Percentiles rank a stretch among this genome's conserved stretches.
Evolutionary conservation across 1,140 invertebrate species (phyloP).

Genomic region (Lasioglossum albipes): DNA sequence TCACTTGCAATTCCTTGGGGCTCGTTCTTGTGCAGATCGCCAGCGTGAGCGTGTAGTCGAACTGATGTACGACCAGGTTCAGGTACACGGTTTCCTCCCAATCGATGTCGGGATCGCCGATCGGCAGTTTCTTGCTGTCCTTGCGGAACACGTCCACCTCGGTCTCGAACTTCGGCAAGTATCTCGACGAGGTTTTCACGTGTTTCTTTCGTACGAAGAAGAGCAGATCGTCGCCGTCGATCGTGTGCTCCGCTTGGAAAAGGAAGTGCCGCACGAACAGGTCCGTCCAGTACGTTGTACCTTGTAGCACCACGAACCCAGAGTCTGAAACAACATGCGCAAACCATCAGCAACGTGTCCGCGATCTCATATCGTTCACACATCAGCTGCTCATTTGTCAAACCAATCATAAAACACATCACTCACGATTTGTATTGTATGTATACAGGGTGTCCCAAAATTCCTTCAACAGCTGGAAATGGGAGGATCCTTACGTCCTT

Average conservation of each 20-base stretch:
- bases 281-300: slow-evolving; percentile 97
- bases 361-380: too few relatives aligned
- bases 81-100: slow-evolving; percentile 99
- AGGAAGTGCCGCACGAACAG: slow-evolving; percentile 96
- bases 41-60: slow-evolving; percentile 97
- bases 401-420: too few relatives aligned
- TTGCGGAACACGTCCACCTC: slow-evolving; percentile 97
- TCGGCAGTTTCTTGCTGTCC: slow-evolving; percentile 97
- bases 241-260: slow-evolving; percentile 90
- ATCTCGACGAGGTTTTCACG: slow-evolving; percentile 90
- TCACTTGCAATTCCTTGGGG: slow-evolving; percentile 95
- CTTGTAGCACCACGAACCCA: slow-evolving; percentile 93
- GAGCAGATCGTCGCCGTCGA: slow-evolving; percentile 95
- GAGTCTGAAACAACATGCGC: slow-evolving; percentile 83
- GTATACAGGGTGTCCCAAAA: too few relatives aligned
- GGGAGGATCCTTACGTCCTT: too few relatives aligned
- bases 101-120: slow-evolving; percentile 96
- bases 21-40: slow-evolving; percentile 98
- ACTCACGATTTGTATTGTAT: too few relatives aligned
- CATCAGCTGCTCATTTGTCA: too few relatives aligned
- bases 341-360: background rate
- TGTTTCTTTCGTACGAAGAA: slow-evolving; percentile 97
- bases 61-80: slow-evolving; percentile 98
- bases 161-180: slow-evolving; percentile 94
- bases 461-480: too few relatives aligned